Base-by-base conservation (phyloP, 2,797 vertebrate genomes). In the Cyclopterus lumpus region DNA sequence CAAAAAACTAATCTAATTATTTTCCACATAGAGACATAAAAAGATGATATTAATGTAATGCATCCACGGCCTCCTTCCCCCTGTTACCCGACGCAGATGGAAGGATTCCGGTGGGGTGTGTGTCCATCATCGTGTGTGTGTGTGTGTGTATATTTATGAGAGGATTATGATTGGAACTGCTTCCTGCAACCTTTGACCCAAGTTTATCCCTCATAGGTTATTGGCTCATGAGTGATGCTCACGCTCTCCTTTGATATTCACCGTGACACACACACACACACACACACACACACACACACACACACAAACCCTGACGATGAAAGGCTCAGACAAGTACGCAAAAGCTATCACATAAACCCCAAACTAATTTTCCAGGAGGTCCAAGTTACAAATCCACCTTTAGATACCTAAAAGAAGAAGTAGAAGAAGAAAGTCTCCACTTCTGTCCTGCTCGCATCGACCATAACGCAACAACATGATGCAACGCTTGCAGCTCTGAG, bases 91-190 rank as follows among this genome's bases (percentile, higher is more conserved):
- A 32, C 6, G 9, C 79, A 40, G 24, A 71, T 34, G 68, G 77
- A 67, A 72, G 40, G 55, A 67, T 18, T 18, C 2, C 1, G 6
- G 10, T 42, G 62, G 70, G 55, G 70, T 32, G 49, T 26, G 36
- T 18, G 36, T 89, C 90, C 76, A 4, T 89, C 84, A 76, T 77
- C 82, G 6, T 36, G 66, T 49, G 62, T 88, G 83, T 85, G 75
- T 91, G 81, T 36, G 66, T 49, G 62, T 88, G 83, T 85, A 75
- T 91, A 81, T 89, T 89, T 88, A 88, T 80, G 60, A 77, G 67
- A 74, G 76, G 84, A 88, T 89, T 88, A 88, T 28, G 28, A 72
- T 60, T 28, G 26, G 73, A 80, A 3, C 57, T 42, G 83, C 79
- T 77, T 88, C 79, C 85, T 86, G 85, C 8, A 24, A 86, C 85